Evolutionary conservation across 2,113 vertebrate genomes (phyloP).

Genomic region (Scatophagus argus): DNA sequence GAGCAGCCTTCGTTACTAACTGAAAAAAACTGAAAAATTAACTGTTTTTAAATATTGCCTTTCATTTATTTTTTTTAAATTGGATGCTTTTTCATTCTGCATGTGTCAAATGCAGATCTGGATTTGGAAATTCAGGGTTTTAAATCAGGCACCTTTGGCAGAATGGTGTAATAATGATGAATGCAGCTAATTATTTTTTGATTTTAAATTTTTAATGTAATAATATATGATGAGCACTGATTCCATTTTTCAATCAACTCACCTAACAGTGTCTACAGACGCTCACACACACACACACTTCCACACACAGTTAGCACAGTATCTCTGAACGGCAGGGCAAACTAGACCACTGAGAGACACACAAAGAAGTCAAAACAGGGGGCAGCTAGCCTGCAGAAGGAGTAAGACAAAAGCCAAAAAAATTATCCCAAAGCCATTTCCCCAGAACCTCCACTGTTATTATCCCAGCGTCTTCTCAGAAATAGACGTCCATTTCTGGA

Average conservation of each 20-base stretch:
- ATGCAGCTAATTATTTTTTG: neutral
- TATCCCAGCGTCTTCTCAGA: slow-evolving; percentile 43
- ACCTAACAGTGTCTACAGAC: neutral
- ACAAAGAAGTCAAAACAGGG: slow-evolving; percentile 39
- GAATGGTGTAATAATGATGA: neutral
- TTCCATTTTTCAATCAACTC: neutral
- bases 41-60: no score
- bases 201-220: neutral
- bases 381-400: slow-evolving; percentile 41
- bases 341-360: slow-evolving; percentile 40
- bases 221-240: neutral
- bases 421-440: slow-evolving; percentile 51
- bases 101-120: neutral
- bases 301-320: slow-evolving; percentile 1
- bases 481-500: slow-evolving; percentile 47
- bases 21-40: no score
- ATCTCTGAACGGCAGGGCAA: slow-evolving; percentile 28
- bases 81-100: neutral
- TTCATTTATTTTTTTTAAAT: no score
- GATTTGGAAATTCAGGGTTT: neutral
- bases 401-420: slow-evolving; percentile 41
- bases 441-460: slow-evolving; percentile 40
- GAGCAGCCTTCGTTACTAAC: no score
- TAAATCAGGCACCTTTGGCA: neutral
- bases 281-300: slow-evolving; percentile 1